Evolutionary conservation across 2,797 vertebrate genomes (phyloP).

Genomic region (Echeneis naucrates): DNA sequence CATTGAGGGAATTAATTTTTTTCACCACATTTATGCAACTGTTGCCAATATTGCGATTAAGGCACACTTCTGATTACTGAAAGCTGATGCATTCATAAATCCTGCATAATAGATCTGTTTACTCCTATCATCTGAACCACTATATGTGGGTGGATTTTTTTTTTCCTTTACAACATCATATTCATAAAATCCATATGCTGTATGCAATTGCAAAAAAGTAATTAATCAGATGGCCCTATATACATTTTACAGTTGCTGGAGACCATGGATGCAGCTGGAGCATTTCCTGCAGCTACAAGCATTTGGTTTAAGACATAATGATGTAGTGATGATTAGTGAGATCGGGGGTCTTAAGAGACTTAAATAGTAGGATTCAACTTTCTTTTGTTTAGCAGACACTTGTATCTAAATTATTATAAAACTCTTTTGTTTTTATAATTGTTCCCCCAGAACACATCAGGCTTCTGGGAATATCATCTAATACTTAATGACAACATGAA

Average conservation of each 20-base stretch:
- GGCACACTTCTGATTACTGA: slow-evolving; percentile 26
- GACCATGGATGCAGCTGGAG: slow-evolving; percentile 8
- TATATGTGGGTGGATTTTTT: slow-evolving; percentile 27
- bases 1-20: slow-evolving; percentile 14
- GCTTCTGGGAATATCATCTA: slow-evolving; percentile 4
- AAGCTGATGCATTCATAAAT: slow-evolving; percentile 34
- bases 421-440: slow-evolving; percentile 15
- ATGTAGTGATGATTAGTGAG: slow-evolving; percentile 12
- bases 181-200: slow-evolving; percentile 17
- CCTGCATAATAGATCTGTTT: slow-evolving; percentile 34
- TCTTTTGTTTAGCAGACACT: slow-evolving; percentile 7
- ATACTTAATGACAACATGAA: slow-evolving; percentile 11
- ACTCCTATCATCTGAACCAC: slow-evolving; percentile 41
- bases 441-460: slow-evolving; percentile 7
- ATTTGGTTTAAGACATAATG: neutral
- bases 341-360: slow-evolving; percentile 4
- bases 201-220: slow-evolving; percentile 8
- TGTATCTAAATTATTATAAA: neutral
- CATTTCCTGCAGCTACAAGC: neutral
- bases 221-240: slow-evolving; percentile 25
- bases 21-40: slow-evolving; percentile 13
- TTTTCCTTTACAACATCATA: neutral
- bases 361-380: neutral
- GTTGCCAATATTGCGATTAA: slow-evolving; percentile 36
- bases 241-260: slow-evolving; percentile 10